These are phyloP conservation scores for Craniophora ligustri DNA, from an alignment of 2,888 invertebrate genomes.

Conservation along the genomic window DNA sequence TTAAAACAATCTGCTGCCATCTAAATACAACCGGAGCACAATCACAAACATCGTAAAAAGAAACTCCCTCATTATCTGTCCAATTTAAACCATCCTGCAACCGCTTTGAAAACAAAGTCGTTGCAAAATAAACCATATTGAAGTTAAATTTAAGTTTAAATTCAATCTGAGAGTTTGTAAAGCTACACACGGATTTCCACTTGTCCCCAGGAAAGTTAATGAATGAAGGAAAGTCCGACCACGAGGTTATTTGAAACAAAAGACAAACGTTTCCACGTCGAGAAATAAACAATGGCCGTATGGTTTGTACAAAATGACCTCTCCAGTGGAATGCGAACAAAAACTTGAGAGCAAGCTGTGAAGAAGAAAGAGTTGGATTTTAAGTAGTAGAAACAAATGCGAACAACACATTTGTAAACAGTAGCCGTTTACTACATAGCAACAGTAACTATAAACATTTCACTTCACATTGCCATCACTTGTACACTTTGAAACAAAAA, in stretches of 20 bases:
- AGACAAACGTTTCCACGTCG: constrained; percentile 58
- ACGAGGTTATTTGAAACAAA: constrained; percentile 71
- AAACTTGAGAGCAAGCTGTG: constrained; percentile 42
- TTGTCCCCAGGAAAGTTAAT: constrained; percentile 73
- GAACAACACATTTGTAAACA: constrained; percentile 37
- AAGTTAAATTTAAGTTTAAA: constrained; percentile 42
- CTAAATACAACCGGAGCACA: constrained; percentile 53
- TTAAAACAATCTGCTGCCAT: constrained; percentile 44
- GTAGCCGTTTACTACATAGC: constrained; percentile 21
- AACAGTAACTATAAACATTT: too few relatives aligned
- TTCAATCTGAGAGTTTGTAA: constrained; percentile 43
- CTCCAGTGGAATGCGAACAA: constrained; percentile 57
- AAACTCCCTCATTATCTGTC: constrained; percentile 66
- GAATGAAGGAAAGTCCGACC: constrained; percentile 70
- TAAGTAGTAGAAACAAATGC: constrained; percentile 43
- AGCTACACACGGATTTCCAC: constrained; percentile 66
- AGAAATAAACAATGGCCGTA: constrained; percentile 59
- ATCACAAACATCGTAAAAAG: constrained; percentile 63
- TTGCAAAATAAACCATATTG: constrained; percentile 41
- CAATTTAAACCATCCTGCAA: constrained; percentile 64
- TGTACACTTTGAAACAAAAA: constrained; percentile 27
- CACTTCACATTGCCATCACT: too few relatives aligned
- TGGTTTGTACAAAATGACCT: constrained; percentile 57
- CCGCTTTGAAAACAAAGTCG: constrained; percentile 36
- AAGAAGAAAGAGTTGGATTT: constrained; percentile 49